A percentile compares a stretch with the other conserved stretches of the same genome.
These are phyloP conservation scores for Nebria brevicollis DNA, from an alignment of 2,888 invertebrate species.

Conservation along the genomic window DNA sequence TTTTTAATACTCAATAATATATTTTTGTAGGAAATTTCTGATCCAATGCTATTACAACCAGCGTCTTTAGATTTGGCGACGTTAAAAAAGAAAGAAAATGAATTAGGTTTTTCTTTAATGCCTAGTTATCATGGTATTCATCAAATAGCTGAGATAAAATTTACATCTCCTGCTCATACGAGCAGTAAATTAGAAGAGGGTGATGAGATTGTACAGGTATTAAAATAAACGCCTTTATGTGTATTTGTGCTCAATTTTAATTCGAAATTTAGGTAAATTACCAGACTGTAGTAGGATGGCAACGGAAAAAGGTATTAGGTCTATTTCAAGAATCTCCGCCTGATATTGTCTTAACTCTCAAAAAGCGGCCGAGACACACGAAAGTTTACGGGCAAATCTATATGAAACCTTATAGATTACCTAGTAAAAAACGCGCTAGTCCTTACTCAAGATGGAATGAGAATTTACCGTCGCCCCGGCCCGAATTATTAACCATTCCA, in stretches of 20 bases:
- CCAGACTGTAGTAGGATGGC: constrained; percentile 84
- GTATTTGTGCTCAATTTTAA: neutral
- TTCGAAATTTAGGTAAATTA: constrained; percentile 69
- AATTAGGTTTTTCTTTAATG: constrained; percentile 89
- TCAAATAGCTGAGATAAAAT: constrained; percentile 89
- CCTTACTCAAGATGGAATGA: constrained; percentile 75
- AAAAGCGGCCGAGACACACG: constrained; percentile 84
- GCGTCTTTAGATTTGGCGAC: constrained; percentile 89
- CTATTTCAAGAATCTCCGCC: constrained; percentile 80
- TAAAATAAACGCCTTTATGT: neutral
- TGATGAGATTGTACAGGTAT: constrained; percentile 94
- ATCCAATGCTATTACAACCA: constrained; percentile 92
- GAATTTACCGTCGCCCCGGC: constrained; percentile 74
- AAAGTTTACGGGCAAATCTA: constrained; percentile 81
- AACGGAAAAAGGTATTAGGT: constrained; percentile 78
- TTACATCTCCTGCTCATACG: constrained; percentile 91
- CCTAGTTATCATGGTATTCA: constrained; percentile 83
- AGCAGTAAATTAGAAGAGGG: constrained; percentile 94
- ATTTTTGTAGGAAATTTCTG: constrained; percentile 74
- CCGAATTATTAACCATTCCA: constrained; percentile 70
- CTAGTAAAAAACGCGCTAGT: constrained; percentile 75
- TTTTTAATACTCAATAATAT: neutral
- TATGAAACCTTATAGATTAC: constrained; percentile 76
- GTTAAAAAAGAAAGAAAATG: constrained; percentile 86
- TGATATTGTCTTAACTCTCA: constrained; percentile 83